Evolutionary conservation across 2,888 invertebrate genomes (phyloP), one percentile per base, ranked within the genome.

Genomic region (Drosophila anceps): DNA sequence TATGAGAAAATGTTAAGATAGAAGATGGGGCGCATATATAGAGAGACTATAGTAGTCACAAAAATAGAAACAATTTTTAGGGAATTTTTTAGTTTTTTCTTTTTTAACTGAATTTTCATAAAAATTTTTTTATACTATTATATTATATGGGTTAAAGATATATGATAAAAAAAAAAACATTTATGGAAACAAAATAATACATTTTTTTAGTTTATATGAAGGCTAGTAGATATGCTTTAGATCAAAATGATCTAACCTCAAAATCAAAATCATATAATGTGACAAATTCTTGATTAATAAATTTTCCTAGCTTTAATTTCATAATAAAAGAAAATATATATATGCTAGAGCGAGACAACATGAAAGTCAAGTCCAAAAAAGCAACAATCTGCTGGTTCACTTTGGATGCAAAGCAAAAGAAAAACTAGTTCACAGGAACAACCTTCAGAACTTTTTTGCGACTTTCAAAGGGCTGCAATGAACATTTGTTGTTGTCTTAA

Each of bases 341-440:
- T 27, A 35, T 24, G 39, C 31, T 15, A 18, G 53, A 62, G 66
- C 35, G 65, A 65, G 35, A 66, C 7, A 29, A 3, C 35, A 37
- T 12, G 43, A 2, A n/a, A n/a, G 12, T 24, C 15, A 37, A 35
- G 9, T 5, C 2, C n/a, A 44, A 33, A 33, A 15, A 37, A 24
- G 9, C 27, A 20, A 46, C 8, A 29, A n/a, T 46, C 1, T 4
- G 0, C 1, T 59, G 15, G 27, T 27, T 46, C 35, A 27, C 2
- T 31, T 35, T 27, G 12, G n/a, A 15, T 50, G 15, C 53, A 33
- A n/a, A n/a, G 12, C 24, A 4, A 41, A 8, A 43, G 50, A 15
- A 33, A 41, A 73, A 51, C 50, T 44, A 50, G 72, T 61, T 72
- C 54, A 24, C 27, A 54, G 7, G 18, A 54, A 44, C 8, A 67